phyloP scores from a whole-genome alignment of 2,797 vertebrate genomes.

The Eospalax fontanierii region DNA sequence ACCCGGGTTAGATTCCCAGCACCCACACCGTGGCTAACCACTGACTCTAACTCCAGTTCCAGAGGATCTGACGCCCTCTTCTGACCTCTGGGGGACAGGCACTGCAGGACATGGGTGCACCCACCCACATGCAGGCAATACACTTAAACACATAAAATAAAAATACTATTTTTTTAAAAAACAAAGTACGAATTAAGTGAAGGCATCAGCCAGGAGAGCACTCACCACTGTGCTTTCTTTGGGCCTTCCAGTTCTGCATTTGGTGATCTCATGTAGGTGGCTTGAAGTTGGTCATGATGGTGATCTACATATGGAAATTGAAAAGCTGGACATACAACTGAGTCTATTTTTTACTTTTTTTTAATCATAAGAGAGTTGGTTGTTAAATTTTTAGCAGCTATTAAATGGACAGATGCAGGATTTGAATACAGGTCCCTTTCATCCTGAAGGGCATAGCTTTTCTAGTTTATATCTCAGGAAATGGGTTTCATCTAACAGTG shows the following conservation, averaged over 20 bases:
- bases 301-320: neutral
- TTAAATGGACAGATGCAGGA: neutral
- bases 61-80: too few species aligned
- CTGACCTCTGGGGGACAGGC: too few species aligned
- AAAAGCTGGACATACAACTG: neutral
- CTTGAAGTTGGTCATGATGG: rapidly evolving
- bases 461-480: neutral
- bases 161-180: too few species aligned
- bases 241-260: neutral
- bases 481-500: rapidly evolving
- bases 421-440: neutral
- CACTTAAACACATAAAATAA: too few species aligned
- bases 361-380: neutral
- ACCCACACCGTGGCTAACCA: too few species aligned
- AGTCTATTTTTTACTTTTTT: neutral
- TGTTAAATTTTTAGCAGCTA: conserved; percentile 8
- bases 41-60: too few species aligned
- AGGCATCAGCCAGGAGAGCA: rapidly evolving
- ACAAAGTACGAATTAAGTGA: neutral
- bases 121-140: too few species aligned
- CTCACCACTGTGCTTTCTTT: rapidly evolving
- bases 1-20: too few species aligned
- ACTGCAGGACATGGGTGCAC: too few species aligned
- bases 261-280: neutral
- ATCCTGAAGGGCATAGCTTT: neutral